Conservation (phyloP, 2,888 invertebrate species). For the Clusia tigrina region DNA sequence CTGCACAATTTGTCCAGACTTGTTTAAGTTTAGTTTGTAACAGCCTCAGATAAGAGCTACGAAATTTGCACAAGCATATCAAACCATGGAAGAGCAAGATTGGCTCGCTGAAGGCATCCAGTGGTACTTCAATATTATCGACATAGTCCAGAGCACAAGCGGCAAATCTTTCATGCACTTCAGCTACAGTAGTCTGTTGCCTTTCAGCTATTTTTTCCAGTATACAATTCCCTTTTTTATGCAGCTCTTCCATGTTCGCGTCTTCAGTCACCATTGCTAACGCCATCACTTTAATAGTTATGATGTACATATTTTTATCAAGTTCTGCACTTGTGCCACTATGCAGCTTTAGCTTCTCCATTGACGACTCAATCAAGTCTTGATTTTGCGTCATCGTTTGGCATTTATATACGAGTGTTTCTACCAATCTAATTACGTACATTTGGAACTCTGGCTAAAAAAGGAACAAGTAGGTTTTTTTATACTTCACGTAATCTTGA, state of each 20-base stretch:
- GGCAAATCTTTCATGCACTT: constrained; percentile 54
- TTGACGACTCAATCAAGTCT: constrained; percentile 23
- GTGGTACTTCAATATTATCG: constrained; percentile 52
- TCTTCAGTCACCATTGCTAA: constrained; percentile 52
- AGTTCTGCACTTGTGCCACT: constrained; percentile 35
- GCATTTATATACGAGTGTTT: constrained; percentile 45
- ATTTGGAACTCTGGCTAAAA: constrained; percentile 50
- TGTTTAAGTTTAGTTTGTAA: constrained; percentile 51
- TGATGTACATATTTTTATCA: constrained; percentile 50
- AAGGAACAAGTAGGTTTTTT: neutral
- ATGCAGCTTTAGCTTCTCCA: constrained; percentile 20
- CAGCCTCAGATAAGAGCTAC: constrained; percentile 44
- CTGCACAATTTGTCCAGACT: constrained; percentile 53
- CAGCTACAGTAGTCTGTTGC: constrained; percentile 34
- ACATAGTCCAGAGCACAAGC: constrained; percentile 49
- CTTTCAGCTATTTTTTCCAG: constrained; percentile 42
- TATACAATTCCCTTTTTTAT: constrained; percentile 38
- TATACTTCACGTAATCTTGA: neutral
- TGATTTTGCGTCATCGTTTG: constrained; percentile 1
- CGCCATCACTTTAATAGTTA: constrained; percentile 56
- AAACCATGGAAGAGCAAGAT: constrained; percentile 58
- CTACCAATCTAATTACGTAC: constrained; percentile 50
- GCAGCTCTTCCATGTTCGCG: constrained; percentile 32
- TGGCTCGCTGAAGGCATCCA: constrained; percentile 58
- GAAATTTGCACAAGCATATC: constrained; percentile 52